Evolutionary conservation across 2,113 vertebrate genomes (phyloP).

Genomic region (Serilophus lunatus): DNA sequence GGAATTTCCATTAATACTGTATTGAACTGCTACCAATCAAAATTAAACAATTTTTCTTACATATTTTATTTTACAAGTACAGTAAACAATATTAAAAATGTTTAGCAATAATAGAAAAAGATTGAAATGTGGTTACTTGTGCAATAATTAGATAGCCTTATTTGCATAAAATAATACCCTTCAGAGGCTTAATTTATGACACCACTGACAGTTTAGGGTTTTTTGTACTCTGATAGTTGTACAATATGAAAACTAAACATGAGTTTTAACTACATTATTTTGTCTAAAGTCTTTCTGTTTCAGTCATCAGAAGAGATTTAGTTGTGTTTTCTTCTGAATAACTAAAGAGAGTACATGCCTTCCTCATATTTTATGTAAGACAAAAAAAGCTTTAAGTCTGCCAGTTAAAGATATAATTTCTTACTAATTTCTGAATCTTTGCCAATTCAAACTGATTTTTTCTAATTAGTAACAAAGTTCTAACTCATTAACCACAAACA

Average conservation of each 20-base stretch:
- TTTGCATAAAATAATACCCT: not conserved
- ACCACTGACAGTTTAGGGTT: not conserved
- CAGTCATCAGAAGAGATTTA: not conserved
- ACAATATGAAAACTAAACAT: not conserved
- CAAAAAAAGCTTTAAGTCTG: not conserved
- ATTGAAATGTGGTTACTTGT: not conserved
- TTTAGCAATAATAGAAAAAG: not conserved
- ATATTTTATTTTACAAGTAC: not conserved
- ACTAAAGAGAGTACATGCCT: not conserved
- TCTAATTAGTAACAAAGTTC: not conserved
- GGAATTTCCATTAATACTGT: not conserved
- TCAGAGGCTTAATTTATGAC: not conserved
- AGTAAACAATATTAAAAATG: not conserved
- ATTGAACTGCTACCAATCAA: not conserved
- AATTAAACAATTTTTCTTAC: not conserved
- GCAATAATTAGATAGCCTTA: not conserved
- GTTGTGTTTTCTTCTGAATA: not conserved
- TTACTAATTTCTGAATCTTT: not conserved
- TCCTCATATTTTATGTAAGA: fast-evolving
- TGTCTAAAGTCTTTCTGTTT: not conserved
- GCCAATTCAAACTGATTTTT: not conserved
- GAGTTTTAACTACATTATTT: not conserved
- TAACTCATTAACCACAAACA: not conserved
- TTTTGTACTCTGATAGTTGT: not conserved
- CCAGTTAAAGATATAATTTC: not conserved